Percentiles rank a stretch among this genome's conserved stretches.
Evolutionary conservation across 30 jellyfish, hydroid and myxozoan genomes (phyloP).

Genomic region (Mastigias papua): DNA sequence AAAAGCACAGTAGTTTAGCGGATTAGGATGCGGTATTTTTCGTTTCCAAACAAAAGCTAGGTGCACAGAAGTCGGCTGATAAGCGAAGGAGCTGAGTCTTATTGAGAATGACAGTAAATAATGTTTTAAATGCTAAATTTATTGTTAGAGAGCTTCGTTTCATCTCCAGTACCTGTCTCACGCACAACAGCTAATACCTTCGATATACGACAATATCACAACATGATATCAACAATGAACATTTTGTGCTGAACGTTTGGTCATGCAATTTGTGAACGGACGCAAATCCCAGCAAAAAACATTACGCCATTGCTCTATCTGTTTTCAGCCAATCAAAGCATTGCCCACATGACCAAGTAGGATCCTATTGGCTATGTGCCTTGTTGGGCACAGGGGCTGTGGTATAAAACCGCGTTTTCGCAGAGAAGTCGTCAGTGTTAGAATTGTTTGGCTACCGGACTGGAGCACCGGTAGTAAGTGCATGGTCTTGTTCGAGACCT

Average conservation of each 20-base stretch:
- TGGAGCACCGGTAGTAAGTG: neutral
- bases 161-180: no score
- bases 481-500: neutral
- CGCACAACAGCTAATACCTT: neutral
- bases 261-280: slow-evolving; percentile 54
- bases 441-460: neutral
- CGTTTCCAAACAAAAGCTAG: neutral
- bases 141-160: no score
- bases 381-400: slow-evolving; percentile 10
- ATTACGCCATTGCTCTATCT: no score
- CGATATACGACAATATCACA: slow-evolving; percentile 30
- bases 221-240: slow-evolving; percentile 32
- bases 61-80: neutral
- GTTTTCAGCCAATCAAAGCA: slow-evolving; percentile 45
- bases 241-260: slow-evolving; percentile 32
- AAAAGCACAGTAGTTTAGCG: slow-evolving; percentile 3
- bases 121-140: slow-evolving; percentile 12
- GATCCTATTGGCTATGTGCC: slow-evolving; percentile 45
- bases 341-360: slow-evolving; percentile 20
- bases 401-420: slow-evolving; percentile 10
- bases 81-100: neutral
- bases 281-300: slow-evolving; percentile 56
- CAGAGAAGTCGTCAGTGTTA: neutral
- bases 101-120: neutral
- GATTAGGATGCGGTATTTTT: neutral